These are phyloP conservation scores for Tetranychus urticae DNA, from an alignment of 1,140 invertebrate species.

Conservation along the genomic window DNA sequence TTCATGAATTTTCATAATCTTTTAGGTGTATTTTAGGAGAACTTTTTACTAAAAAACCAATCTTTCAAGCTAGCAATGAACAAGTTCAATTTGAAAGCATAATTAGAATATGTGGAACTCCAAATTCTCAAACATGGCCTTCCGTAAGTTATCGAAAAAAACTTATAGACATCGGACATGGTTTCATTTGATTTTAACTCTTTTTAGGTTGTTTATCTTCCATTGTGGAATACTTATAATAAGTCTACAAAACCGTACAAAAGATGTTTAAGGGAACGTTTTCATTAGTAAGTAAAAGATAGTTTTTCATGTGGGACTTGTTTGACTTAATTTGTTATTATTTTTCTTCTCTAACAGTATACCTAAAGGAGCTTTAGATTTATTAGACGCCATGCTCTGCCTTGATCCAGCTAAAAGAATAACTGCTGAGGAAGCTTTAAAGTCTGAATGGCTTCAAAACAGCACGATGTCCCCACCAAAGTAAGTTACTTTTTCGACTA, in stretches of 20 bases:
- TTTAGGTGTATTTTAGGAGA: constrained; percentile 82
- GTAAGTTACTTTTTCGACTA: constrained; percentile 31
- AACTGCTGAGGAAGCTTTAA: constrained; percentile 77
- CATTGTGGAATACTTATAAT: constrained; percentile 57
- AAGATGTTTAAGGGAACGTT: constrained; percentile 70
- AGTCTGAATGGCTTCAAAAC: constrained; percentile 77
- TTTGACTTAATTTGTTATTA: neutral
- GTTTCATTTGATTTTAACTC: neutral
- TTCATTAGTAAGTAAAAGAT: constrained; percentile 33
- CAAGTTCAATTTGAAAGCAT: constrained; percentile 85
- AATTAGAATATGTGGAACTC: constrained; percentile 79
- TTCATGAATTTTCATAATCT: constrained; percentile 2
- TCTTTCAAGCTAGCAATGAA: constrained; percentile 87
- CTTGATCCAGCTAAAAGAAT: constrained; percentile 80
- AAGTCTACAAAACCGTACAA: constrained; percentile 76
- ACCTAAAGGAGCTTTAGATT: constrained; percentile 61
- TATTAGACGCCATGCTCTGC: constrained; percentile 88
- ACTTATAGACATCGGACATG: neutral
- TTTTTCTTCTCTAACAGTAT: constrained; percentile 28
- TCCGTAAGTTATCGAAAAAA: neutral
- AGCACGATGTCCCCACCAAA: constrained; percentile 35
- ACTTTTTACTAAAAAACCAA: constrained; percentile 79
- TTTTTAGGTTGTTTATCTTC: constrained; percentile 60
- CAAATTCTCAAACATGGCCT: constrained; percentile 77
- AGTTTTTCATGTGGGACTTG: neutral